Evolutionary conservation across 2,888 invertebrate species (phyloP).

Genomic region (Nomada goodeniana): DNA sequence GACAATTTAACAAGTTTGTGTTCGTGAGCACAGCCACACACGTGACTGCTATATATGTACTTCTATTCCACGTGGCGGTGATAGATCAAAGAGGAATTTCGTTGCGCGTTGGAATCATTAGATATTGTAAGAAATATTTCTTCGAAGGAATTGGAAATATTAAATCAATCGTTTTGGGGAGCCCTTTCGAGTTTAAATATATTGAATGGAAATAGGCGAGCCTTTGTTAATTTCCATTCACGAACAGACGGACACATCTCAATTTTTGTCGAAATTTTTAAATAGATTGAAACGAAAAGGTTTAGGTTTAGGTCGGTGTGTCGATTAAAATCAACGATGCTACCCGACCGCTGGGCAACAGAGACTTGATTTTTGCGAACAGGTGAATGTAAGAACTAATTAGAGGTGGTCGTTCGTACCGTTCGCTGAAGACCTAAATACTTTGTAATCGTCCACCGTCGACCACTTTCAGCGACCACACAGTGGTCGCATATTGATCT

Average conservation of each 20-base stretch:
- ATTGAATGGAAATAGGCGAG: neutral
- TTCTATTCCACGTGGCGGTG: conserved; percentile 45
- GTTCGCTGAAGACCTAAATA: conserved; percentile 52
- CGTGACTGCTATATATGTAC: conserved; percentile 30
- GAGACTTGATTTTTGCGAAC: conserved; percentile 32
- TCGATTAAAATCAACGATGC: too few relatives aligned
- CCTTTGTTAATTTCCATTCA: too few relatives aligned
- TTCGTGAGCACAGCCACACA: conserved; percentile 26
- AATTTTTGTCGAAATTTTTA: too few relatives aligned
- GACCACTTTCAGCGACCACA: conserved; percentile 57
- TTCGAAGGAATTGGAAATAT: neutral
- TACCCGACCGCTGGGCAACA: too few relatives aligned
- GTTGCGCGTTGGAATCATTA: conserved; percentile 71
- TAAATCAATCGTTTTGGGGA: neutral
- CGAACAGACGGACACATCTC: too few relatives aligned
- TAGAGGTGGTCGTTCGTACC: conserved; percentile 56
- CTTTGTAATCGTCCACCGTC: conserved; percentile 70
- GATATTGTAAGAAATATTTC: conserved; percentile 18
- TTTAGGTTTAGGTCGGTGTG: too few relatives aligned
- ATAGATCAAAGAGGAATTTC: conserved; percentile 72
- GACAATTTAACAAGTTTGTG: conserved; percentile 44
- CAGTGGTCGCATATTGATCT: conserved; percentile 63
- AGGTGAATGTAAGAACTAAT: conserved; percentile 33
- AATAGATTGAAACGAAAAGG: too few relatives aligned
- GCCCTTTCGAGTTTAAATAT: neutral